Conservation (phyloP, 2,888 invertebrate genomes). For the Baccha elongata region DNA sequence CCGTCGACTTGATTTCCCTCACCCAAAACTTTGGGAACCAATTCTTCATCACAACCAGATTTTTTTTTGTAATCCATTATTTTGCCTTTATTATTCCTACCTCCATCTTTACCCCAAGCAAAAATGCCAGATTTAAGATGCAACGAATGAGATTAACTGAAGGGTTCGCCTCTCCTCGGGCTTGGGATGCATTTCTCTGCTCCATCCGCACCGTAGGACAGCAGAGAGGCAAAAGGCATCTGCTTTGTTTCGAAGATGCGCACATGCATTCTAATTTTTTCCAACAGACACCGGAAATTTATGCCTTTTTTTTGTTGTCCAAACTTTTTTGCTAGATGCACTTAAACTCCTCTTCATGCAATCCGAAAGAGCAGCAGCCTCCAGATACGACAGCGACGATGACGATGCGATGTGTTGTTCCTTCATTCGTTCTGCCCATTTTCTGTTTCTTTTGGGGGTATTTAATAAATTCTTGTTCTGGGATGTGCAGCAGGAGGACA, state of each 20-base stretch:
- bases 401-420: constrained; percentile 47
- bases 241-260: constrained; percentile 68
- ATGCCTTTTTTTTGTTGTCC: constrained; percentile 7
- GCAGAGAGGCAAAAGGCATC: constrained; percentile 13
- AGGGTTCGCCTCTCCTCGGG: constrained; percentile 50
- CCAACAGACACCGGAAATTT: constrained; percentile 61
- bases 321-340: constrained; percentile 9
- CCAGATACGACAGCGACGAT: neutral
- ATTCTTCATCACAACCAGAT: no score
- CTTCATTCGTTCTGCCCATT: constrained; percentile 49
- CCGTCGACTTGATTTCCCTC: no score
- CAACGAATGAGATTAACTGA: constrained; percentile 67
- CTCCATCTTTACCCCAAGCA: no score
- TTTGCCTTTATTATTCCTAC: no score
- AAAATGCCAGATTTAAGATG: constrained; percentile 59
- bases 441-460: constrained; percentile 48
- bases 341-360: constrained; percentile 25
- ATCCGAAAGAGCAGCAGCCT: constrained; percentile 42
- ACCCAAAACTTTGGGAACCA: no score
- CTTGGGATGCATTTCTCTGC: constrained; percentile 60
- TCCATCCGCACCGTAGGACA: constrained; percentile 29
- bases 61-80: no score
- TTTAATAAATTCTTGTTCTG: constrained; percentile 61
- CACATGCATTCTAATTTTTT: constrained; percentile 72
- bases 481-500: constrained; percentile 54